Evolutionary conservation across 2,797 vertebrate genomes (phyloP).

Genomic region (Atherinosoma microstoma): DNA sequence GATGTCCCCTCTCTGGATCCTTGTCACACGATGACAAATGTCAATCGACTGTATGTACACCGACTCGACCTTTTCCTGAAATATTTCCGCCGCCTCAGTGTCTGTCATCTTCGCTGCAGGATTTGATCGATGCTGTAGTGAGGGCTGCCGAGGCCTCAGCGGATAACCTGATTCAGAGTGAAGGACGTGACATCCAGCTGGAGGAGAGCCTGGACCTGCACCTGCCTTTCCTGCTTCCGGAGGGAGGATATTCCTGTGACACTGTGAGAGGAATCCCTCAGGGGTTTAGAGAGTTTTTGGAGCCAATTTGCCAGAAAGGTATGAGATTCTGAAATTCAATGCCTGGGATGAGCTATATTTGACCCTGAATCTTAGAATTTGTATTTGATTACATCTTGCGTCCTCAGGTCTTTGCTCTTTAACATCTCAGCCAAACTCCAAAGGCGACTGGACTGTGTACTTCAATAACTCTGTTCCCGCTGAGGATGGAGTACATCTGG

Average conservation of each 20-base stretch:
- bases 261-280: constrained; percentile 90
- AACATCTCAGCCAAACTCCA: constrained; percentile 79
- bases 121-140: constrained; percentile 89
- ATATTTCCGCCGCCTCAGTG: constrained; percentile 23
- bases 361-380: not conserved
- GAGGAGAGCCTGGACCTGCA: constrained; percentile 92
- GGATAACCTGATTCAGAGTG: constrained; percentile 87
- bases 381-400: not conserved
- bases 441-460: constrained; percentile 90
- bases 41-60: constrained; percentile 11
- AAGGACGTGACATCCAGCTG: constrained; percentile 87
- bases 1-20: constrained; percentile 20
- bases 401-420: constrained; percentile 89
- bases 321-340: not conserved
- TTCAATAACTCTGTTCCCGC: constrained; percentile 81
- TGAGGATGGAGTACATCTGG: constrained; percentile 42
- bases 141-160: constrained; percentile 87
- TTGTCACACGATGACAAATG: constrained; percentile 51
- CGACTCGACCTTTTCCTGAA: constrained; percentile 44
- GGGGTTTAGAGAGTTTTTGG: constrained; percentile 93
- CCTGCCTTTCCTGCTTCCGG: constrained; percentile 93
- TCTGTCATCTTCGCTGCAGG: constrained; percentile 75
- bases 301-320: constrained; percentile 92
- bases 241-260: constrained; percentile 94
- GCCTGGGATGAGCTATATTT: not conserved